phyloP scores from a whole-genome alignment of 1,140 invertebrate species.

The Phenacoccus solenopsis region DNA sequence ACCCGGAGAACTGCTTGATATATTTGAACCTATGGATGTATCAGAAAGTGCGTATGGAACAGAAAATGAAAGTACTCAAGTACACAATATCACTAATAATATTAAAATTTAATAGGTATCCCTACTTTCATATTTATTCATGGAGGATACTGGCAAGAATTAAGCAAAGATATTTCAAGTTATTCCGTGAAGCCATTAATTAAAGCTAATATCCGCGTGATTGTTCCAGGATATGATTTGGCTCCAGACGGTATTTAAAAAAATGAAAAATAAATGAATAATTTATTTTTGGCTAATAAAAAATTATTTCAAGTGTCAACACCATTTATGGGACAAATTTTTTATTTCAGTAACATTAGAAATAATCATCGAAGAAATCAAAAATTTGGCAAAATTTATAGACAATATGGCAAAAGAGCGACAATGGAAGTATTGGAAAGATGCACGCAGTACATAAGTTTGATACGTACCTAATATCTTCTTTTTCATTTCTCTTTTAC shows the following conservation, averaged over 20 bases:
- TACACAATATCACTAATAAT: neutral
- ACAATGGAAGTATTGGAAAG: neutral
- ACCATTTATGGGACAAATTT: too few relatives aligned
- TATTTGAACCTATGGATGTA: slow-evolving; percentile 45
- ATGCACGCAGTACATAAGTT: neutral
- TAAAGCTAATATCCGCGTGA: slow-evolving; percentile 47
- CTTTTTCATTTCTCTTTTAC: neutral
- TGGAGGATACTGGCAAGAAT: slow-evolving; percentile 69
- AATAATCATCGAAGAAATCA: neutral
- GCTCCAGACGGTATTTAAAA: slow-evolving; percentile 49
- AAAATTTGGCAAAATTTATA: neutral
- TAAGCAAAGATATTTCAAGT: slow-evolving; percentile 47
- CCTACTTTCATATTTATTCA: slow-evolving; percentile 65
- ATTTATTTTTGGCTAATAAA: too few relatives aligned
- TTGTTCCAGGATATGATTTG: slow-evolving; percentile 59
- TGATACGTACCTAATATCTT: neutral
- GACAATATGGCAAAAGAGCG: neutral
- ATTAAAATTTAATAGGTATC: slow-evolving; percentile 38
- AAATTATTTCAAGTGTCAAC: too few relatives aligned
- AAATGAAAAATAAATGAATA: too few relatives aligned
- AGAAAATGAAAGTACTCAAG: neutral
- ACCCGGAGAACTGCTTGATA: slow-evolving; percentile 44
- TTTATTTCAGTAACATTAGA: neutral
- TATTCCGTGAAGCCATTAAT: slow-evolving; percentile 49
- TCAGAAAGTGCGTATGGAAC: neutral